Conservation (phyloP, 2,797 vertebrate genomes). For the Malacoctenus gilli region DNA sequence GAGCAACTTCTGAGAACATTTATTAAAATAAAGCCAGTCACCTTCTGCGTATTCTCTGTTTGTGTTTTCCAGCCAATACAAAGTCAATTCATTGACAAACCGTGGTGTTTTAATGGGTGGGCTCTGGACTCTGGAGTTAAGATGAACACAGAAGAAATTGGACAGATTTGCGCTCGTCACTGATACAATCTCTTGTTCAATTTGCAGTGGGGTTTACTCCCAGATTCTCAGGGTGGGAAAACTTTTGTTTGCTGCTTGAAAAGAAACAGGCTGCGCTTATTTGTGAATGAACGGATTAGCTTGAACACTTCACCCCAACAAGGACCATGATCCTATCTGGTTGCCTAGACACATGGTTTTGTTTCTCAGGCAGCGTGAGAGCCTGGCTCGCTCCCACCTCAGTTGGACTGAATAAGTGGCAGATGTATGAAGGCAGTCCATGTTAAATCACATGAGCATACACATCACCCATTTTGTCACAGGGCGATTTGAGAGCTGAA, state of each 20-base stretch:
- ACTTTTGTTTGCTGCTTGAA: conserved; percentile 81
- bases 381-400: conserved; percentile 69
- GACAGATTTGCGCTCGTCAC: conserved; percentile 65
- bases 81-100: too few species aligned
- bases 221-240: conserved; percentile 82
- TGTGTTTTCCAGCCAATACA: too few species aligned
- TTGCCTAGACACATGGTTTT: conserved; percentile 85
- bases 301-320: conserved; percentile 89
- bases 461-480: conserved; percentile 5
- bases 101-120: conserved; percentile 4
- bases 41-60: too few species aligned
- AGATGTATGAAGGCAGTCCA: conserved; percentile 64
- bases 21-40: conserved; percentile 1
- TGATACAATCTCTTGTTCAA: conserved; percentile 73
- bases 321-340: conserved; percentile 91
- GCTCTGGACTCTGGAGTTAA: conserved; percentile 42
- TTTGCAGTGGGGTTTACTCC: conserved; percentile 83
- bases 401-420: conserved; percentile 65
- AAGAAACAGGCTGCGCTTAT: conserved; percentile 88
- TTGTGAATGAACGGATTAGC: conserved; percentile 92
- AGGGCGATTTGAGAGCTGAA: conserved; percentile 36
- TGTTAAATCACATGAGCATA: conserved; percentile 68
- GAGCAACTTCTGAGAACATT: conserved; percentile 9
- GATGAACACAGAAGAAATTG: conserved; percentile 61
- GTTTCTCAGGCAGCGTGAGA: conserved; percentile 77